phyloP scores from a whole-genome alignment of 2,113 vertebrate genomes.

The Andinoacara biseriatus region DNA sequence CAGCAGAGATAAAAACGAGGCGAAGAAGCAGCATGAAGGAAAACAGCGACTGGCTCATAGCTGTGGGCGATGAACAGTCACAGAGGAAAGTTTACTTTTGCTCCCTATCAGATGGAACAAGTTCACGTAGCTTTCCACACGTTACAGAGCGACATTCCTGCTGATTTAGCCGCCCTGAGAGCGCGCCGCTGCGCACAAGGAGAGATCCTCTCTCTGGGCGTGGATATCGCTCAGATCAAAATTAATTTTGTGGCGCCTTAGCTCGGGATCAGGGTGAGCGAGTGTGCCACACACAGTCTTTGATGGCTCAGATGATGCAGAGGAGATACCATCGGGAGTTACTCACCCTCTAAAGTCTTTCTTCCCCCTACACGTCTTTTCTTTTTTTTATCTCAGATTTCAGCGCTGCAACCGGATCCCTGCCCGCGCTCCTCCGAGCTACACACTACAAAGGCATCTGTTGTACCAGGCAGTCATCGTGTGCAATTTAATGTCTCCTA shows the following conservation, averaged over 20 bases:
- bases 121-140: constrained; percentile 14
- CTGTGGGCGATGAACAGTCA: constrained; percentile 38
- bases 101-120: constrained; percentile 30
- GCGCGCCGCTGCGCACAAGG: neutral
- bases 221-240: constrained; percentile 64
- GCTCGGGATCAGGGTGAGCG: constrained; percentile 54
- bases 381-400: constrained; percentile 56
- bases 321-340: constrained; percentile 72
- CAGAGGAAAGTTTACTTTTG: constrained; percentile 47
- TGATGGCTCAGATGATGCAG: constrained; percentile 68
- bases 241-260: constrained; percentile 61
- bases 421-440: constrained; percentile 26
- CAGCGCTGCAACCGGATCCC: constrained; percentile 47
- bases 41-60: constrained; percentile 26
- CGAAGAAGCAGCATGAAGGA: constrained; percentile 23
- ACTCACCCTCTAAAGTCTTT: constrained; percentile 63
- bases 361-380: constrained; percentile 24
- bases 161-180: constrained; percentile 4
- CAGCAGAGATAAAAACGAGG: constrained; percentile 32
- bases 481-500: constrained; percentile 69
- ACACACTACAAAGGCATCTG: constrained; percentile 76
- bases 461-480: constrained; percentile 66
- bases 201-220: constrained; percentile 35
- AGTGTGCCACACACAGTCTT: constrained; percentile 68
- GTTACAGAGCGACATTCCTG: constrained; percentile 9